Evolutionary conservation across 2,113 vertebrate genomes (phyloP).

Genomic region (Hepsetus odoe): DNA sequence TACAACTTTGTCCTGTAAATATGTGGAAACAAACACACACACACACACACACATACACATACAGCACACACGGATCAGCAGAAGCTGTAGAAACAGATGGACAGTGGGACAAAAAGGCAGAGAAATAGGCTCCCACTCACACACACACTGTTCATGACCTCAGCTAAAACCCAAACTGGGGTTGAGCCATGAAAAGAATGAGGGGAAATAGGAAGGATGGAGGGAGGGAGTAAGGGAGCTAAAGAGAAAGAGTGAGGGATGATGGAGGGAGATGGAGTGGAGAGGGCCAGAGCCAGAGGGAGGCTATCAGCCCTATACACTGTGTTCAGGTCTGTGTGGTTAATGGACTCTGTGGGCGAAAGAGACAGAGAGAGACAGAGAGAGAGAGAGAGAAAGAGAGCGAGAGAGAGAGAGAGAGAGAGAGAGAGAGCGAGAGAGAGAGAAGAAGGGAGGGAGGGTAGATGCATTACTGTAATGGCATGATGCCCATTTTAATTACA

Average conservation of each 20-base stretch:
- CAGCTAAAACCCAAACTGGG: constrained; percentile 27
- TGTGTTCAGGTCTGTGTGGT: constrained; percentile 54
- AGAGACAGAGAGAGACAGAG: constrained; percentile 34
- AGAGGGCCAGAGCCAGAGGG: constrained; percentile 51
- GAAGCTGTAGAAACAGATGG: neutral
- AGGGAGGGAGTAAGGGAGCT: constrained; percentile 17
- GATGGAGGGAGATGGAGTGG: constrained; percentile 45
- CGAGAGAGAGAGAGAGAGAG: constrained; percentile 14
- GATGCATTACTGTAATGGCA: constrained; percentile 53
- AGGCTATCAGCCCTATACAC: constrained; percentile 49
- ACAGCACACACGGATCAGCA: neutral
- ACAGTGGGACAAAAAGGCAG: constrained; percentile 1
- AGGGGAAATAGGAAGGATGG: constrained; percentile 28
- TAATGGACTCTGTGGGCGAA: constrained; percentile 57
- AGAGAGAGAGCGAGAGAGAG: constrained; percentile 17
- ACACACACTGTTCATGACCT: constrained; percentile 38
- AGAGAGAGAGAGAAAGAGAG: constrained; percentile 38
- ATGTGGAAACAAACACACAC: neutral
- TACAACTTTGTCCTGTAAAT: neutral
- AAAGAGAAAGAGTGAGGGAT: constrained; percentile 37
- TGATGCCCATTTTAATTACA: constrained; percentile 56
- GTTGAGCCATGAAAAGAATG: constrained; percentile 25
- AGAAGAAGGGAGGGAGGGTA: neutral
- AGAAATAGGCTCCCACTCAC: constrained; percentile 7
- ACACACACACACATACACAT: constrained; percentile 13